phyloP scores from a whole-genome alignment of 2,888 invertebrate genomes.

The Patella pellucida region DNA sequence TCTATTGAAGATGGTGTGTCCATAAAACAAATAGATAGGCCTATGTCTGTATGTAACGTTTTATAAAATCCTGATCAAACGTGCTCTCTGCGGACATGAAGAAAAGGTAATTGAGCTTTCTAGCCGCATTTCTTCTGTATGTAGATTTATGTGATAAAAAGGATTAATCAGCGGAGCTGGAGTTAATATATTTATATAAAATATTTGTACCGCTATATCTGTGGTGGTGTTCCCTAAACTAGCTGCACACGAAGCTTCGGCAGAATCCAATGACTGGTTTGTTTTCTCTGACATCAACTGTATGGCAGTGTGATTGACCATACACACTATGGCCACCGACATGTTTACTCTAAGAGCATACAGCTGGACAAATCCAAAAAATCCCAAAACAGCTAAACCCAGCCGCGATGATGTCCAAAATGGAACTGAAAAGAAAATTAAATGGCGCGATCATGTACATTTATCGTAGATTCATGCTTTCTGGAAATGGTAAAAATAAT shows the following conservation, averaged over 20 bases:
- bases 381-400: constrained; percentile 62
- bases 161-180: background rate
- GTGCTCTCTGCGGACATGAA: no score
- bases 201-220: constrained; percentile 5
- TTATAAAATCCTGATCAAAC: no score
- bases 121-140: no score
- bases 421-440: constrained; percentile 30
- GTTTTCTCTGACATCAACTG: constrained; percentile 16
- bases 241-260: constrained; percentile 11
- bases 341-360: constrained; percentile 76
- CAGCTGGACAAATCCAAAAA: constrained; percentile 76
- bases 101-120: no score
- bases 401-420: constrained; percentile 62
- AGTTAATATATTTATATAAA: background rate
- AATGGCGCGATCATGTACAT: background rate
- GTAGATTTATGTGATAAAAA: no score
- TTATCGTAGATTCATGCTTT: no score
- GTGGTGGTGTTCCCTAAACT: background rate
- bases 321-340: constrained; percentile 75
- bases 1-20: no score
- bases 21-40: no score
- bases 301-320: constrained; percentile 73
- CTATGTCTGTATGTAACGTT: no score
- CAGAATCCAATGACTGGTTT: background rate
- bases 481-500: no score